Evolutionary conservation across 2,797 vertebrate genomes (phyloP).

Genomic region (Phylloscopus collybita): DNA sequence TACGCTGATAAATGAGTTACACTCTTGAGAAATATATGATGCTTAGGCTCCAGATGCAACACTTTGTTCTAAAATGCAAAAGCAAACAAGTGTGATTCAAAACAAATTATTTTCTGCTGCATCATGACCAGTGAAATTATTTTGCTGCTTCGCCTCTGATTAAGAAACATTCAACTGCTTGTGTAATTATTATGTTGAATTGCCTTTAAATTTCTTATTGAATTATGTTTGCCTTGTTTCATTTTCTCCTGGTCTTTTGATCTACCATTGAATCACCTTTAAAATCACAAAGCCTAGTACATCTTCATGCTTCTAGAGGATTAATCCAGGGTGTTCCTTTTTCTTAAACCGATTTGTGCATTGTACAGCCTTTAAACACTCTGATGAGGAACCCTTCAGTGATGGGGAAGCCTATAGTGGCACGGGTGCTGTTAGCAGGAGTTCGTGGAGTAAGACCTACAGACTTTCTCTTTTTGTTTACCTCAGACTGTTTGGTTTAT

Average conservation of each 20-base stretch:
- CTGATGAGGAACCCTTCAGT: constrained; percentile 84
- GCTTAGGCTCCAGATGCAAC: background rate
- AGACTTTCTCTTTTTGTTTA: constrained; percentile 10
- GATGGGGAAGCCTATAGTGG: constrained; percentile 83
- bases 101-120: background rate
- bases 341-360: constrained; percentile 65
- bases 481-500: background rate
- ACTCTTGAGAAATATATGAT: background rate
- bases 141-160: background rate
- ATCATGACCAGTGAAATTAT: background rate
- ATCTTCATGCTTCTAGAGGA: background rate
- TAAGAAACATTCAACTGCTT: background rate
- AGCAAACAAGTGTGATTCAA: background rate
- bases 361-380: constrained; percentile 82
- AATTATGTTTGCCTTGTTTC: background rate
- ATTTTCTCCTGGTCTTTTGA: background rate
- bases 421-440: constrained; percentile 80
- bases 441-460: constrained; percentile 58
- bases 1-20: background rate
- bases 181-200: background rate
- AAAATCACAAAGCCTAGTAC: background rate
- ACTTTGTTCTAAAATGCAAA: background rate
- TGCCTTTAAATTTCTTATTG: background rate
- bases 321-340: background rate
- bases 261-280: background rate